Conservation (phyloP, 1,140 invertebrate species). For the Euborellia annulipes region DNA sequence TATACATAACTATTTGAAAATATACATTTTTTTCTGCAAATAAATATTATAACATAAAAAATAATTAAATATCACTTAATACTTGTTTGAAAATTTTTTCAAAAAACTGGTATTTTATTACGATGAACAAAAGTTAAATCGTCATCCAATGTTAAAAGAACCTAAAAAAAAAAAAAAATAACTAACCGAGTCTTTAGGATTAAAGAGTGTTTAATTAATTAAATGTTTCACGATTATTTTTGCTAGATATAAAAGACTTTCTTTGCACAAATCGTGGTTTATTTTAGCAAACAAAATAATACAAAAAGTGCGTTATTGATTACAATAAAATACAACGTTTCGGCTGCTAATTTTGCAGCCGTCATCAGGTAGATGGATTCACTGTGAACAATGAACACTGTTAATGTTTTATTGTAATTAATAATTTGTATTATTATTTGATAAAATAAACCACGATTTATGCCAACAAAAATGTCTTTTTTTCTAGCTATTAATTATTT, state of each 20-base stretch:
- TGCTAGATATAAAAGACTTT: not conserved
- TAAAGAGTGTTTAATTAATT: not conserved
- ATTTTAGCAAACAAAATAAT: not conserved
- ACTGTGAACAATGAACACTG: not conserved
- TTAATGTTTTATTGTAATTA: not conserved
- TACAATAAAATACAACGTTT: not conserved
- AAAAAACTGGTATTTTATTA: conserved; percentile 63
- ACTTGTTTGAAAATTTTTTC: too few relatives aligned
- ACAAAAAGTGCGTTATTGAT: not conserved
- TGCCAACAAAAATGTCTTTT: not conserved
- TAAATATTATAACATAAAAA: too few relatives aligned
- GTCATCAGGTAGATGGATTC: not conserved
- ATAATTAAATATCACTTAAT: too few relatives aligned
- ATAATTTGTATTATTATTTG: not conserved
- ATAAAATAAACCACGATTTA: not conserved
- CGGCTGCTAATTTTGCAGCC: not conserved
- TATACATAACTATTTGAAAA: too few relatives aligned
- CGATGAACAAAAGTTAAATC: conserved; percentile 47
- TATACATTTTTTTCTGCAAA: too few relatives aligned
- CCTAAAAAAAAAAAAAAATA: conserved; percentile 21
- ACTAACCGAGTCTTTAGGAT: not conserved
- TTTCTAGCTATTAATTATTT: not conserved
- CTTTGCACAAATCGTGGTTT: not conserved
- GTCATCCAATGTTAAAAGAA: conserved; percentile 63
- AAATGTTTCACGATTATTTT: conserved; percentile 1